These are phyloP conservation scores for Formica exsecta DNA, from an alignment of 1,140 invertebrate species.

Conservation along the genomic window DNA sequence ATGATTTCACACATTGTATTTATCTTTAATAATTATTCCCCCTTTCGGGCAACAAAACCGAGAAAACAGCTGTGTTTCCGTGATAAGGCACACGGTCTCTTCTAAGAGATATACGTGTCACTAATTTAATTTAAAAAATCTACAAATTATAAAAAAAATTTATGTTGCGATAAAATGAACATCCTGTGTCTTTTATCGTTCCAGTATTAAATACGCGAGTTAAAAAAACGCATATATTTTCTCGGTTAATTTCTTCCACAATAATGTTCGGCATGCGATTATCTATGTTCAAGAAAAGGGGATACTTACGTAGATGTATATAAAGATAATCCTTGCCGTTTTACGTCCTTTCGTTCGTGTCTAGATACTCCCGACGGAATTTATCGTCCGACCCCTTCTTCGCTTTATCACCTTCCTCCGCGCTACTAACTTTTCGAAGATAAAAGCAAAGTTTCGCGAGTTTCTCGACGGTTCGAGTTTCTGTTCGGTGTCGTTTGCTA, in stretches of 20 bases:
- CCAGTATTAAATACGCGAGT: background rate
- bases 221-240: background rate
- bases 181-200: background rate
- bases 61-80: background rate
- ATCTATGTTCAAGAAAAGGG: background rate
- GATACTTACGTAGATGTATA: slow-evolving; percentile 24
- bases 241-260: background rate
- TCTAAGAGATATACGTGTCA: background rate
- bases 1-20: slow-evolving; percentile 10
- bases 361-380: slow-evolving; percentile 66
- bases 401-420: slow-evolving; percentile 35
- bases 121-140: background rate
- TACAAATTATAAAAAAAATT: slow-evolving; percentile 4
- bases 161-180: background rate
- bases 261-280: background rate
- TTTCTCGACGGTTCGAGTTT: slow-evolving; percentile 59
- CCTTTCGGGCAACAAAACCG: background rate
- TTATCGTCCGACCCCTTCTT: slow-evolving; percentile 52
- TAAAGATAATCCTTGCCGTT: slow-evolving; percentile 67
- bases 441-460: slow-evolving; percentile 74
- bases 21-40: slow-evolving; percentile 1
- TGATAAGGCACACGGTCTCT: background rate
- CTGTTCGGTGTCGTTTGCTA: slow-evolving; percentile 53
- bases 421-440: slow-evolving; percentile 66
- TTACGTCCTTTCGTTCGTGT: slow-evolving; percentile 58